These are phyloP conservation scores for Mormyrops attenuatus DNA, from an alignment of 2,797 vertebrate species.

Conservation along the genomic window DNA sequence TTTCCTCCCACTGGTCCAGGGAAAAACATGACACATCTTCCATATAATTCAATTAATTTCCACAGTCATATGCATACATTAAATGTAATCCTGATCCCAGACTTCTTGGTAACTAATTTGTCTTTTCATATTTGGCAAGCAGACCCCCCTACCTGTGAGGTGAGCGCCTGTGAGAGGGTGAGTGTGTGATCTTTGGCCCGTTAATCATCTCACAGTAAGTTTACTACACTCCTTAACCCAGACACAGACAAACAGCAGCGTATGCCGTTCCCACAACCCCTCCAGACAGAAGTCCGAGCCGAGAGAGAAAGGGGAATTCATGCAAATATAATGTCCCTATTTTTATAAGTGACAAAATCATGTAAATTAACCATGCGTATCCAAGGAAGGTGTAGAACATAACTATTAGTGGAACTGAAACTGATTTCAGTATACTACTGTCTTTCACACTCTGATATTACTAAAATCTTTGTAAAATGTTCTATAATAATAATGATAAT, in stretches of 20 bases:
- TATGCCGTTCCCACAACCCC: not conserved
- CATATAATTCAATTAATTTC: not conserved
- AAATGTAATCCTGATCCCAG: not conserved
- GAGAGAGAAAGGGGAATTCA: not conserved
- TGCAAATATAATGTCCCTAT: not conserved
- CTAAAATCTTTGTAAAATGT: not conserved
- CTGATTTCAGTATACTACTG: not conserved
- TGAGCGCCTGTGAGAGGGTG: not conserved
- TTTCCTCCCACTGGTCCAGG: conserved; percentile 4
- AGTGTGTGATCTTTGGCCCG: not conserved
- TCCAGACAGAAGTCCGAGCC: not conserved
- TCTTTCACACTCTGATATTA: not conserved
- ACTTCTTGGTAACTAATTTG: not conserved
- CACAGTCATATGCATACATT: not conserved
- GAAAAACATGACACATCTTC: not conserved
- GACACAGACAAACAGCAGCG: not conserved
- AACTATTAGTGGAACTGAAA: not conserved
- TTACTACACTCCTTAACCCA: not conserved
- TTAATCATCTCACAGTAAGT: not conserved
- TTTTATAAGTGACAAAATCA: not conserved
- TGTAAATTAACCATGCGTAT: not conserved
- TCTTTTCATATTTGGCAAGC: not conserved
- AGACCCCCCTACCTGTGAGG: not conserved
- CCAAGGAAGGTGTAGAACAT: not conserved
- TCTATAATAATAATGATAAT: not conserved